phyloP scores from a whole-genome alignment of 2,797 vertebrate species.

The Salmo trutta region DNA sequence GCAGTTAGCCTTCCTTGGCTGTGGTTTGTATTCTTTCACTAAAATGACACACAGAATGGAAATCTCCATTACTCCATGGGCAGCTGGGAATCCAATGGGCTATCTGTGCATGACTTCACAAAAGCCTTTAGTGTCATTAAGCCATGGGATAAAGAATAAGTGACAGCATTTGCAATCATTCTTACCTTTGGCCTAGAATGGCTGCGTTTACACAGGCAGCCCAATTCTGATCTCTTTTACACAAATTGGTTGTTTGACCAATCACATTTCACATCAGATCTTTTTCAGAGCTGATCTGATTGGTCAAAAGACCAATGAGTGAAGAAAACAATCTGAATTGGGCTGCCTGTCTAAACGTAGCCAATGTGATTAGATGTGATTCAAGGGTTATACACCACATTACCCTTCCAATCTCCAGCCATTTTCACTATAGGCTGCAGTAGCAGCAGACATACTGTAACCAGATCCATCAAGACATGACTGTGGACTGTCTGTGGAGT shows the following conservation, averaged over 20 bases:
- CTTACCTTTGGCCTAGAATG: conserved; percentile 24
- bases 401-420: conserved; percentile 13
- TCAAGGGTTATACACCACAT: conserved; percentile 26
- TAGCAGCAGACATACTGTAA: background rate
- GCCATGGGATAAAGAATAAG: conserved; percentile 25
- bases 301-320: no score
- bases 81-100: conserved; percentile 21
- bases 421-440: conserved; percentile 9
- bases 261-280: no score
- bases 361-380: conserved; percentile 27
- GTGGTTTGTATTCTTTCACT: conserved; percentile 43
- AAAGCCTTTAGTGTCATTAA: conserved; percentile 30
- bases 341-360: no score
- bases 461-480: background rate
- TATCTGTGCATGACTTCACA: conserved; percentile 27
- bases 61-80: conserved; percentile 48
- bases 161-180: conserved; percentile 24
- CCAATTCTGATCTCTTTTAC: no score
- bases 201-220: no score
- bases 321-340: no score
- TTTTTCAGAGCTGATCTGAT: no score
- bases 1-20: conserved; percentile 35
- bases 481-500: background rate
- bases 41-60: conserved; percentile 47
- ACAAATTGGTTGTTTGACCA: no score